Evolutionary conservation across 2,113 vertebrate genomes (phyloP), one percentile per base, ranked within the genome.

Genomic region (Brachypodius melanocephalos): DNA sequence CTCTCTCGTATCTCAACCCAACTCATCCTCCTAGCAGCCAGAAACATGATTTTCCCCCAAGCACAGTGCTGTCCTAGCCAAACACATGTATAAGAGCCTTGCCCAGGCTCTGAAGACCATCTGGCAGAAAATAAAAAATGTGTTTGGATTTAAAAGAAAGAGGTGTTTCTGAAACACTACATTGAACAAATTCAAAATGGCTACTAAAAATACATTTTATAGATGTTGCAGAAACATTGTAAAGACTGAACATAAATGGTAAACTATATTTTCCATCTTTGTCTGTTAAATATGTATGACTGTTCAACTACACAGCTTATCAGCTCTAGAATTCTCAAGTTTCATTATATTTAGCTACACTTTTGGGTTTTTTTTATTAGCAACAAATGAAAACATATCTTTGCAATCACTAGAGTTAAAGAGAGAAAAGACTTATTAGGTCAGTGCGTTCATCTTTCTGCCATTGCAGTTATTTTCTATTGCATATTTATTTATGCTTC

Each of bases 401-500:
- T 36, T 93, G 63, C 75, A 92, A 90, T 93, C 75, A 69, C 45
- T 48, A 26, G 8, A 77, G 15, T 81, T 74, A 69, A 88, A 79
- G 75, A 93, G 63, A 85, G 67, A 84, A 89, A 88, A 83, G 49
- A 80, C 63, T 54, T 69, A 10, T 54, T 62, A 73, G 71, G 82
- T 96, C 88, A 96, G 55, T 59, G 66, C 2, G 40, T 91, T 88
- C 66, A 72, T 85, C 82, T 73, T 94, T 42, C 46, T 96, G 89
- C 58, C 40, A 36, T 17, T 89, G 45, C 81, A 76, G 74, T 76
- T 82, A 93, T 87, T 95, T 93, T 71, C 73, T 88, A 31, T 42
- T 89, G 57, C 49, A 38, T 79, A 82, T 88, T 94, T 96, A 93
- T 85, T 96, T 88, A 75, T 68, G 58, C 42, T 85, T 93, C 63